Conservation (phyloP, 2,888 invertebrate genomes). For the Drosophila quinaria region DNA sequence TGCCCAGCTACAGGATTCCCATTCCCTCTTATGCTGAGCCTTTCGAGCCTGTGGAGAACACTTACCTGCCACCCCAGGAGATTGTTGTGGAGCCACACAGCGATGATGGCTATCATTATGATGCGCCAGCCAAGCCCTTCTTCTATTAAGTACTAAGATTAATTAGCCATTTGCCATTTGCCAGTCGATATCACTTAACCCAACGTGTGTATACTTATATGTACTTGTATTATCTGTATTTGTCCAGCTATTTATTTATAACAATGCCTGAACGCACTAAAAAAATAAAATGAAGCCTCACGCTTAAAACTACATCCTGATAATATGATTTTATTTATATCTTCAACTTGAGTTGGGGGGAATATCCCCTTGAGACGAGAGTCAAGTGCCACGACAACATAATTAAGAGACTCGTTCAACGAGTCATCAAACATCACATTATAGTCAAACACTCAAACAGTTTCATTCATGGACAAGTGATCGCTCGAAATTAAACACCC, state of each 20-base stretch:
- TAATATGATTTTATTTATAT: constrained; percentile 9
- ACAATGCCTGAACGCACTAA: constrained; percentile 13
- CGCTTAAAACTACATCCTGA: constrained; percentile 43
- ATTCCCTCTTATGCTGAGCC: constrained; percentile 83
- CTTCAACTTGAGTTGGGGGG: constrained; percentile 41
- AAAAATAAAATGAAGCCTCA: constrained; percentile 11
- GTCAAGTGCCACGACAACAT: constrained; percentile 59
- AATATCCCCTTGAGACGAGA: constrained; percentile 48
- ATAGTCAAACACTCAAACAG: constrained; percentile 30
- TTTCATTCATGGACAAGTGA: constrained; percentile 47
- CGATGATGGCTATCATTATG: constrained; percentile 79
- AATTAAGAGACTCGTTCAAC: constrained; percentile 51
- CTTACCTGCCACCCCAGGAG: constrained; percentile 71
- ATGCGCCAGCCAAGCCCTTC: constrained; percentile 68
- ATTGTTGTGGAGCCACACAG: constrained; percentile 54
- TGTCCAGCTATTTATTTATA: constrained; percentile 48
- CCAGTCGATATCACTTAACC: constrained; percentile 45
- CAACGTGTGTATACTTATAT: constrained; percentile 47
- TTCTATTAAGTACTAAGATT: constrained; percentile 51
- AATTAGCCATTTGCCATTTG: constrained; percentile 50
- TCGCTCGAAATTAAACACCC: constrained; percentile 42
- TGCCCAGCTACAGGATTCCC: constrained; percentile 71
- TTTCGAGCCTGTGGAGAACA: constrained; percentile 61
- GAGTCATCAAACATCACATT: constrained; percentile 47
- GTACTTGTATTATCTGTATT: constrained; percentile 28